Base-by-base conservation (phyloP, 2,113 vertebrate species). In the Colinus virginianus region DNA sequence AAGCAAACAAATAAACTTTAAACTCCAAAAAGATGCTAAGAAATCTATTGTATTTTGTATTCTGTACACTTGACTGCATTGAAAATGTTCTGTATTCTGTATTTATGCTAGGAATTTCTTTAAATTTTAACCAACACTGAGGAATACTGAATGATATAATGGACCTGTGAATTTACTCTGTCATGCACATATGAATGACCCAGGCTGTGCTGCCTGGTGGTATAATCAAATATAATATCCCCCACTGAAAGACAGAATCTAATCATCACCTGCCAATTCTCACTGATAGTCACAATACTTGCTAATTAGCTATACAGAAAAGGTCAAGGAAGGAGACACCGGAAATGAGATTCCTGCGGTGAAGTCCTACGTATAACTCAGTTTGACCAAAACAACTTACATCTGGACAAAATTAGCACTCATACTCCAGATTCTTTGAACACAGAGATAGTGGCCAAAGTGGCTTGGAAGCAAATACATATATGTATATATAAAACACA, bases 321-420 rank as follows among this genome's bases (percentile, higher is more conserved):
- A 95, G 93, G 87, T 86, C 94, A 95, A 34, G 43, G 56, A 94
- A 94, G 56, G 43, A 96, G 75, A 61, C 68, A 91, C 13, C 2
- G 45, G 64, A 95, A 96, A 95, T 85, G 82, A 93, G 79, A 91
- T 84, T 94, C 82, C 82, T 94, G 91, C 69, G 95, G 87, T 94
- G 90, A 91, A 68, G 64, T 83, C 78, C 91, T 80, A 83, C 1
- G 0, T 90, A 86, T 18, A 13, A 80, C 69, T 90, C 10, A 3
- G 84, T 94, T 69, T 95, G 87, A 93, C 90, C 93, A 90, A 88
- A 96, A 89, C 76, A 95, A 92, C 72, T 84, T 71, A 61, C 71
- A 95, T 95, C 81, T 95, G 94, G 89, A 90, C 78, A 92, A 92
- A 94, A 96, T 94, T 90, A 96, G 46, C 78, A 92, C 56, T 94